Conservation (phyloP, 2,888 invertebrate species). For the Xanthorhoe spadicearia region DNA sequence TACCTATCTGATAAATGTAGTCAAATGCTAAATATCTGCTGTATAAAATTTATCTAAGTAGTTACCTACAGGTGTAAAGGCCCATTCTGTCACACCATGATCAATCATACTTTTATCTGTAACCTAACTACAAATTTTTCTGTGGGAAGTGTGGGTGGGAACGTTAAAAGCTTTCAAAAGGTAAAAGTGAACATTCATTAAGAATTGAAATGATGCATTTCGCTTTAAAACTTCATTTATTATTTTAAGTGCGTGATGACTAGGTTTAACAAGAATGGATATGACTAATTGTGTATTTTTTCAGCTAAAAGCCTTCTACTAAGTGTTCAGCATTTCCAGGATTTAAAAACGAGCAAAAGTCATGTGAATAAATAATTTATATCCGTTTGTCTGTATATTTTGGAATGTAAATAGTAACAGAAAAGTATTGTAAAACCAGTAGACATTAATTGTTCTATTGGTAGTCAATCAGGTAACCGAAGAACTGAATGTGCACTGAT, state of each 20-base stretch:
- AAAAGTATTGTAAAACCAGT: not conserved
- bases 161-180: conserved; percentile 31
- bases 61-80: too few relatives aligned
- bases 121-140: too few relatives aligned
- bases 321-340: not conserved
- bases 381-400: not conserved
- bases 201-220: conserved; percentile 19
- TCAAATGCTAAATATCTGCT: too few relatives aligned
- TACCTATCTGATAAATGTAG: too few relatives aligned
- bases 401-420: not conserved
- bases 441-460: not conserved
- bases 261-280: not conserved
- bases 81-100: too few relatives aligned
- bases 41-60: too few relatives aligned
- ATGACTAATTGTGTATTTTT: not conserved
- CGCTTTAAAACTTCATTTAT: conserved; percentile 9
- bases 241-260: conserved; percentile 2
- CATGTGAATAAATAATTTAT: not conserved
- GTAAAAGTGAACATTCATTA: conserved; percentile 22
- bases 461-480: not conserved
- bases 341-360: not conserved
- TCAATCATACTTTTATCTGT: too few relatives aligned
- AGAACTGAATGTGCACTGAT: conserved; percentile 8
- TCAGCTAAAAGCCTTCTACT: not conserved
- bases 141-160: too few relatives aligned